These are phyloP conservation scores for Sebastes taczanowskii DNA, from an alignment of 2,797 vertebrate genomes.

Conservation along the genomic window DNA sequence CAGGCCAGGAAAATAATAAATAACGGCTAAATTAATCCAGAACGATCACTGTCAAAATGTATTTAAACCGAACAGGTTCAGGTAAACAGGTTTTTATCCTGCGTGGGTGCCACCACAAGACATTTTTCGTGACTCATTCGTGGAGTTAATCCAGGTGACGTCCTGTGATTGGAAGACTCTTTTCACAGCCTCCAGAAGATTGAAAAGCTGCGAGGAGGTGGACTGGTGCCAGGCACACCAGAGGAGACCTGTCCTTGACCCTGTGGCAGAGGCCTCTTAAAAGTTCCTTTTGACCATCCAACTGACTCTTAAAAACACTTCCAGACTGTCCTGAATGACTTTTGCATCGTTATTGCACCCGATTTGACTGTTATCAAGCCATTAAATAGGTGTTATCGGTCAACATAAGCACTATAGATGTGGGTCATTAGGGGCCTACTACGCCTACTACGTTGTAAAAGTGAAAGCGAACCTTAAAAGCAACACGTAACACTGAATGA, in stretches of 20 bases:
- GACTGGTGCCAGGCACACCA: background rate
- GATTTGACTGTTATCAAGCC: too few relatives aligned
- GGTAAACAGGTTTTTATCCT: background rate
- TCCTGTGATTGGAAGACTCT: background rate
- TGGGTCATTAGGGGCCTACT: too few relatives aligned
- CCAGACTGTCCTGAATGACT: background rate
- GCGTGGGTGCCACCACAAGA: background rate
- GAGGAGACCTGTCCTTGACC: constrained; percentile 15
- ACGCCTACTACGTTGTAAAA: too few relatives aligned
- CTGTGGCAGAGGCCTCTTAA: background rate
- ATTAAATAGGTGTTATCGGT: too few relatives aligned
- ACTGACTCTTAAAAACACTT: background rate
- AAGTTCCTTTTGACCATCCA: background rate
- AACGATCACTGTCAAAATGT: background rate
- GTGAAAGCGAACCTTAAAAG: too few relatives aligned
- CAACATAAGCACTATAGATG: too few relatives aligned
- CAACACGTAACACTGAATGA: too few relatives aligned
- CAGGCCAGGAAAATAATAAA: background rate
- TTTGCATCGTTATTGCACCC: background rate
- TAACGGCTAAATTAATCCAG: background rate
- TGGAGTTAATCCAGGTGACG: background rate
- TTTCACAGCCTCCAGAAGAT: constrained; percentile 18
- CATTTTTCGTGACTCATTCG: background rate
- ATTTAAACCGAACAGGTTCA: background rate
- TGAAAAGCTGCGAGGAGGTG: constrained; percentile 3